Base-by-base conservation (phyloP, 2,113 vertebrate genomes). In the Rhombomys opimus region DNA sequence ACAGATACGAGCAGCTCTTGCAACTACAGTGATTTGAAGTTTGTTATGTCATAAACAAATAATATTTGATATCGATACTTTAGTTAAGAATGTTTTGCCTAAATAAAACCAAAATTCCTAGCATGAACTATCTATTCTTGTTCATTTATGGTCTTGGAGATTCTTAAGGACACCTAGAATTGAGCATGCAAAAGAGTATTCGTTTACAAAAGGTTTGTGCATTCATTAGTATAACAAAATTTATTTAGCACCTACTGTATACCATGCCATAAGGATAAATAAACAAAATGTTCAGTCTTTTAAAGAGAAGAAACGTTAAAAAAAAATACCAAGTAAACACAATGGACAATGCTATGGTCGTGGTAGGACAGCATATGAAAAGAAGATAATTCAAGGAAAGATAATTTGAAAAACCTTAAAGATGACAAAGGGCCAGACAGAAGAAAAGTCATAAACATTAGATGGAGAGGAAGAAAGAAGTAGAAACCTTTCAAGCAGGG, bases 61-160 rank as follows among this genome's bases (percentile, higher is more conserved):
- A 46, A 77, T n/a, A 76, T 20, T 84, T 7, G 25, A 10, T 75
- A 70, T 78, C 17, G 77, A 72, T 25, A 91, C 70, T 59, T 89
- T 70, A 14, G 86, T 18, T 63, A 41, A 22, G 13, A 10, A 65
- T 92, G 7, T 52, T 73, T 91, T 57, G 41, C 12, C 32, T 63
- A 85, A 84, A 63, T 76, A 94, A 91, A 77, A 94, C 32, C 87
- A 87, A 88, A 91, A 73, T n/a, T 17, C 27, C 76, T 95, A 81
- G 25, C 46, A 78, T 95, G 22, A 77, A 86, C 17, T 63, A 12
- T 73, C 14, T 2, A 50, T 91, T 89, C 0, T 4, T 1, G 10
- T 78, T 57, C 12, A 67, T 63, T n/a, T 46, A 82, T 54, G 22
- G 35, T 50, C 52, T 63, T 67, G 61, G 27, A 75, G 30, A 93